These are phyloP conservation scores for Allolobophora icterica DNA, from an alignment of 2,888 invertebrate genomes.

Conservation along the genomic window DNA sequence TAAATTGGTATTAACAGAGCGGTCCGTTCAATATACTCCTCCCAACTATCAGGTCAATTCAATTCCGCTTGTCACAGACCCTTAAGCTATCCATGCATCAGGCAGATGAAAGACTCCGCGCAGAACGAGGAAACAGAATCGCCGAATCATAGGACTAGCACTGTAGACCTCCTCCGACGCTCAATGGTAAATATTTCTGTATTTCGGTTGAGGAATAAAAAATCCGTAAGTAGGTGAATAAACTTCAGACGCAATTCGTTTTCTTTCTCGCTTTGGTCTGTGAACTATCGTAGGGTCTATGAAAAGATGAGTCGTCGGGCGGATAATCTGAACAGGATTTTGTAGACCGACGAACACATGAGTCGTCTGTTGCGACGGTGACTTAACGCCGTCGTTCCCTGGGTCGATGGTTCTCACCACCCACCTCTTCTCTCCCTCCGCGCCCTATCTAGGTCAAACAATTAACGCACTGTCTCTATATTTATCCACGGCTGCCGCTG, in stretches of 20 bases:
- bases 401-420: not conserved
- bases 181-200: not conserved
- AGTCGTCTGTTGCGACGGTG: not conserved
- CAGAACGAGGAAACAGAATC: too few relatives aligned
- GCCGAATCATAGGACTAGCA: not conserved
- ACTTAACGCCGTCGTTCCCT: not conserved
- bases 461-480: slow-evolving; percentile 17
- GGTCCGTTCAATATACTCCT: not conserved
- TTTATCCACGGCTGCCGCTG: not conserved
- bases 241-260: not conserved
- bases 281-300: not conserved
- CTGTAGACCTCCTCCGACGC: not conserved
- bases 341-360: not conserved
- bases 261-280: not conserved
- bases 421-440: not conserved
- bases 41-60: not conserved
- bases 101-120: not conserved
- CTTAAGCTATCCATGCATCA: not conserved
- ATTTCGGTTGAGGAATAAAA: not conserved
- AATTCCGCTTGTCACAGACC: not conserved
- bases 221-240: not conserved
- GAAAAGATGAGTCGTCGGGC: not conserved
- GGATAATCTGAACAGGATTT: not conserved
- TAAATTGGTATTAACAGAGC: not conserved
- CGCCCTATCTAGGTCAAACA: slow-evolving; percentile 8